These are phyloP conservation scores for Apis laboriosa DNA, from an alignment of 1,140 invertebrate genomes.

Conservation along the genomic window DNA sequence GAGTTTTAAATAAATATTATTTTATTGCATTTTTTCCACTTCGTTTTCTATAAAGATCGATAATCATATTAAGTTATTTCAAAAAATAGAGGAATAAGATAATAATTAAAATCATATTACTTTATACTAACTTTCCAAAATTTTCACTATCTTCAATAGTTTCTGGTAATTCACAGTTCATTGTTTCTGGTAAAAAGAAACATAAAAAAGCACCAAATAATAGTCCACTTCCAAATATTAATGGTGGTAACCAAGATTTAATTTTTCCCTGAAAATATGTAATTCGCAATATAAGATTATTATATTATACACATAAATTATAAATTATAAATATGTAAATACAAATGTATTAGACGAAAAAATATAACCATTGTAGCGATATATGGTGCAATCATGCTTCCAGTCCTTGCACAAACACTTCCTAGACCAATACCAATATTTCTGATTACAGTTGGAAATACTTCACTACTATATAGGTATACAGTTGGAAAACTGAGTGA, in stretches of 20 bases:
- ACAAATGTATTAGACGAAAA: not conserved
- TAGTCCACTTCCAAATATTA: constrained; percentile 82
- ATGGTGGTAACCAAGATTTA: constrained; percentile 79
- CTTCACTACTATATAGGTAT: constrained; percentile 86
- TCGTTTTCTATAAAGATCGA: constrained; percentile 32
- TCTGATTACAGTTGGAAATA: constrained; percentile 86
- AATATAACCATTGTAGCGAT: constrained; percentile 81
- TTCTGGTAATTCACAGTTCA: constrained; percentile 82
- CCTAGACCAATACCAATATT: constrained; percentile 85
- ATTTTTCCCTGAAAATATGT: constrained; percentile 62
- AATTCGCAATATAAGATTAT: not conserved
- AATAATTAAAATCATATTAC: constrained; percentile 2
- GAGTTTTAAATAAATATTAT: constrained; percentile 1
- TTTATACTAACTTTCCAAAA: constrained; percentile 78
- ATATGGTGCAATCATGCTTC: constrained; percentile 86
- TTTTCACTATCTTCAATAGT: constrained; percentile 83
- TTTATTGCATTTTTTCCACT: not conserved
- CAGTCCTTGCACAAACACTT: constrained; percentile 84
- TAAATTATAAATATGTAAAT: not conserved
- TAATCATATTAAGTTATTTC: constrained; percentile 6
- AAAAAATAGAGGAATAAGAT: not conserved
- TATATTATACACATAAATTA: not conserved
- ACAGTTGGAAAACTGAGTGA: constrained; percentile 83
- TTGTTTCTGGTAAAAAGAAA: constrained; percentile 84
- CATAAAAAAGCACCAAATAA: constrained; percentile 81